phyloP scores from a whole-genome alignment of 2,113 vertebrate genomes.

The Anhinga rufa region DNA sequence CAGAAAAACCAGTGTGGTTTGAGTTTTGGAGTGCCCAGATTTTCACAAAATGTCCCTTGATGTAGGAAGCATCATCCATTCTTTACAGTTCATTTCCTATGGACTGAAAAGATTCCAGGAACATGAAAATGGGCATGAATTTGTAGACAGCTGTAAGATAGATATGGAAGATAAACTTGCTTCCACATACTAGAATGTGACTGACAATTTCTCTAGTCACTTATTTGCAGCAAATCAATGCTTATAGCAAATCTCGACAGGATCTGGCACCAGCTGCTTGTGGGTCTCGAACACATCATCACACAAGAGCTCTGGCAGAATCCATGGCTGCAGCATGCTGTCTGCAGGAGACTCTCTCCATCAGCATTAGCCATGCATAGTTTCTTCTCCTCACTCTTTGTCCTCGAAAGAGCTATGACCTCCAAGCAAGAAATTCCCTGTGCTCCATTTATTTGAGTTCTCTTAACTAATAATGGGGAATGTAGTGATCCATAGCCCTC shows the following conservation, averaged over 20 bases:
- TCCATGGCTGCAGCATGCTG: background rate
- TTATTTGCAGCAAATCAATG: background rate
- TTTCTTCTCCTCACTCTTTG: background rate
- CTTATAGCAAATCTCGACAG: background rate
- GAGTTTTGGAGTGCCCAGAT: background rate
- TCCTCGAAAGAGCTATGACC: background rate
- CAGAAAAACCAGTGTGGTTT: background rate
- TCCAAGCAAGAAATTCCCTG: background rate
- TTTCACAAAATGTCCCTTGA: background rate
- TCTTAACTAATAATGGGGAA: background rate
- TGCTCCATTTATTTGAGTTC: background rate
- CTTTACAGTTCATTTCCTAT: conserved; percentile 23
- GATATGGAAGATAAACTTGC: conserved; percentile 5
- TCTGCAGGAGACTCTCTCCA: background rate
- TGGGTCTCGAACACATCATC: background rate
- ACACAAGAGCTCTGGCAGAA: background rate
- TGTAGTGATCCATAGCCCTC: background rate
- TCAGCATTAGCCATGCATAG: background rate
- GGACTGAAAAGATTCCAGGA: background rate
- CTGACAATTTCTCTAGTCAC: background rate
- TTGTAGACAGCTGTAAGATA: conserved; percentile 1
- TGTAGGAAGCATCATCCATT: background rate
- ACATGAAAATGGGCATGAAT: conserved; percentile 8
- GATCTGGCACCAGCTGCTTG: background rate
- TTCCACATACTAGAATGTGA: background rate